Conservation (phyloP, 2,113 vertebrate genomes). For the Pachyramphus minor region DNA sequence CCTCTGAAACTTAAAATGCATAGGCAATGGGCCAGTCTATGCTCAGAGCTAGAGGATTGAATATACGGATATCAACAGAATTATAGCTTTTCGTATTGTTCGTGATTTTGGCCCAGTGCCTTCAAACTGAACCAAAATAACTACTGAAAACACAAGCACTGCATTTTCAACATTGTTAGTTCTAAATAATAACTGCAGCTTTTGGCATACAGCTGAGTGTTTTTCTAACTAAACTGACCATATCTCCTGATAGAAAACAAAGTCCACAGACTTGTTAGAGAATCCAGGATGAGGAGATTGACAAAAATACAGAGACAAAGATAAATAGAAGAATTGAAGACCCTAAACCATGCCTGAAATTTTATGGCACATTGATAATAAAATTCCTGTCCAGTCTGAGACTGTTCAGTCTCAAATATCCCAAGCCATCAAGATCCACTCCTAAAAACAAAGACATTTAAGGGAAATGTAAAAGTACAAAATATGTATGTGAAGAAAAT, state of each 20-base stretch:
- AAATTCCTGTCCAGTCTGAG: neutral
- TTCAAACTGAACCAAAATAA: constrained; percentile 14
- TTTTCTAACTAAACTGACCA: neutral
- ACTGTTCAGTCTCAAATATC: neutral
- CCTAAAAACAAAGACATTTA: neutral
- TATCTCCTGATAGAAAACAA: neutral
- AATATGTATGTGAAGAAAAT: neutral
- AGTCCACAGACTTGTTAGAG: neutral
- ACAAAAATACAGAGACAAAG: neutral
- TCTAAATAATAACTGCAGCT: neutral
- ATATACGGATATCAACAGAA: neutral
- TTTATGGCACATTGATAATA: neutral
- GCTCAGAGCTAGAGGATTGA: neutral
- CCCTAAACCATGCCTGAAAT: neutral
- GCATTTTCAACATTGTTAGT: neutral
- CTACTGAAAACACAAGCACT: neutral
- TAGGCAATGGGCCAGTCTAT: neutral
- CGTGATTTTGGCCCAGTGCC: neutral
- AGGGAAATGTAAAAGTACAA: neutral
- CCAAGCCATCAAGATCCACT: neutral
- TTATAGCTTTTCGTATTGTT: constrained; percentile 1
- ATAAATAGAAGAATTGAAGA: neutral
- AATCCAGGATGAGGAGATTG: neutral
- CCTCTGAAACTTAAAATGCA: constrained; percentile 26
- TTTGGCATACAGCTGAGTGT: neutral